phyloP scores from a whole-genome alignment of 2,888 invertebrate species.

The Anthophora plumipes region DNA sequence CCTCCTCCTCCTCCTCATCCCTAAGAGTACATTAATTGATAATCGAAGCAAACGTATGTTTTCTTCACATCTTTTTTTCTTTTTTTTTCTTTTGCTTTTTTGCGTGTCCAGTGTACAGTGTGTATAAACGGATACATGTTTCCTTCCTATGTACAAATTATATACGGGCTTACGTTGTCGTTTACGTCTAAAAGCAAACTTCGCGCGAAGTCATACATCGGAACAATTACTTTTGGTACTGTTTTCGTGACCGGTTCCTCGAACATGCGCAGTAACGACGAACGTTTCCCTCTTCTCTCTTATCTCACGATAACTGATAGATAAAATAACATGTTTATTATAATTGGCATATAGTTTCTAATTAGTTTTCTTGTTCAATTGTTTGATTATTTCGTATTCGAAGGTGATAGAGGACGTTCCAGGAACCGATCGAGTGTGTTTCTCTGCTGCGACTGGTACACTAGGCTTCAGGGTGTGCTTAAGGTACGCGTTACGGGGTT shows the following conservation, averaged over 20 bases:
- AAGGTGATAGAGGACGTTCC: constrained; percentile 42
- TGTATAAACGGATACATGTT: constrained; percentile 44
- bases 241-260: constrained; percentile 69
- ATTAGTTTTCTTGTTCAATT: not conserved
- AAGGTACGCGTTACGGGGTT: constrained; percentile 70
- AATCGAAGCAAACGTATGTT: constrained; percentile 16
- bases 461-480: constrained; percentile 65
- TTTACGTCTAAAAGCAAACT: constrained; percentile 63
- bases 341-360: not conserved
- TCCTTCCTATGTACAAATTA: constrained; percentile 46
- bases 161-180: constrained; percentile 38
- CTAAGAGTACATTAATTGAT: constrained; percentile 23
- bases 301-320: not conserved
- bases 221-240: constrained; percentile 75
- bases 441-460: constrained; percentile 63
- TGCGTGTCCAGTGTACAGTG: constrained; percentile 14
- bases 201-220: constrained; percentile 42
- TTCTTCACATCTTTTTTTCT: constrained; percentile 9
- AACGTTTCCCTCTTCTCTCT: not conserved
- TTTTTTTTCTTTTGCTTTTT: not conserved
- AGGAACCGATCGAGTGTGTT: constrained; percentile 63
- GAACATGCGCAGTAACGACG: constrained; percentile 48
- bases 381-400: constrained; percentile 4
- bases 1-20: not conserved
- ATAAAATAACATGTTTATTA: not conserved